phyloP scores from a whole-genome alignment of 1,140 invertebrate species.

The Pseudomyrmex sp. region DNA sequence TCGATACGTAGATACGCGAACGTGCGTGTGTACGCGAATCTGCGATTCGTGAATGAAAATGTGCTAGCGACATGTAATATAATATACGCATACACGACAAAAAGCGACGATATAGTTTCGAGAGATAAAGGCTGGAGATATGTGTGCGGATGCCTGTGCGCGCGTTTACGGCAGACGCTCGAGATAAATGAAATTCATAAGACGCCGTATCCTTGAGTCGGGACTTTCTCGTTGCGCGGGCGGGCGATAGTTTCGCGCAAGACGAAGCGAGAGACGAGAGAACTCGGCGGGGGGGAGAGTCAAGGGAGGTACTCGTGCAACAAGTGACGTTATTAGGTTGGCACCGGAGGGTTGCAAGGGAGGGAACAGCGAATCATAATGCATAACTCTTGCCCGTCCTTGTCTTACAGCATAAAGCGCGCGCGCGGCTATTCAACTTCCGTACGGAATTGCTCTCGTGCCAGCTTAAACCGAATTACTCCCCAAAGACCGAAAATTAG shows the following conservation, averaged over 20 bases:
- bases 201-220: constrained; percentile 70
- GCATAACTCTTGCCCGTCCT: constrained; percentile 82
- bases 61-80: background rate
- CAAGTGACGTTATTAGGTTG: constrained; percentile 83
- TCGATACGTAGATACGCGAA: background rate
- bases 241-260: constrained; percentile 77
- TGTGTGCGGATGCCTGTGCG: background rate
- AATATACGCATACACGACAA: background rate
- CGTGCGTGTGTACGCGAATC: background rate
- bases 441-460: constrained; percentile 36
- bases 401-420: constrained; percentile 74
- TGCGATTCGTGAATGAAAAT: background rate
- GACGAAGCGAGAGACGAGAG: constrained; percentile 37
- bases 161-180: constrained; percentile 18
- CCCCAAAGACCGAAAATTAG: constrained; percentile 23
- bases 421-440: constrained; percentile 64
- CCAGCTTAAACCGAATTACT: constrained; percentile 33
- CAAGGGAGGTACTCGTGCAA: constrained; percentile 74
- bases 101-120: background rate
- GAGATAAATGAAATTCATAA: constrained; percentile 77
- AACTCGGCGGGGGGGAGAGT: constrained; percentile 50
- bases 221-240: constrained; percentile 60
- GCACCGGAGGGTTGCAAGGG: constrained; percentile 63
- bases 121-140: background rate
- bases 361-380: constrained; percentile 81